phyloP scores from a whole-genome alignment of 1,140 invertebrate genomes.

The Diachasmimorpha longicaudata region DNA sequence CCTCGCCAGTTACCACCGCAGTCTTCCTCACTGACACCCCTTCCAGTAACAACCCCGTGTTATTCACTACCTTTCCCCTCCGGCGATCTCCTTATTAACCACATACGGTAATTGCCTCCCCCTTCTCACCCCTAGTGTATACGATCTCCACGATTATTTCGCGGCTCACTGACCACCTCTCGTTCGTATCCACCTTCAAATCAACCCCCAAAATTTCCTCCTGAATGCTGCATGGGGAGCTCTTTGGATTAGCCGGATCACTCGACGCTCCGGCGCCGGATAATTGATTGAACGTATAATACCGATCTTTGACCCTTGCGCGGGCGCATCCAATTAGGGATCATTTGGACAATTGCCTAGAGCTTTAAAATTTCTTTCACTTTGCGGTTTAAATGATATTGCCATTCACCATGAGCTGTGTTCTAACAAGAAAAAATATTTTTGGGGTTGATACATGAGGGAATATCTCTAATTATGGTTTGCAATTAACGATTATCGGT shows the following conservation, averaged over 20 bases:
- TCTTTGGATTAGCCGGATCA: conserved; percentile 49
- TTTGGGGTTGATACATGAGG: too few species aligned
- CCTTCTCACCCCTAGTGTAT: conserved; percentile 30
- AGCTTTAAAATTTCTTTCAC: not conserved
- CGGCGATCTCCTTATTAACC: conserved; percentile 52
- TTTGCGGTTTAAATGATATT: not conserved
- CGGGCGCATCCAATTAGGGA: not conserved
- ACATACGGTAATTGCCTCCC: conserved; percentile 45
- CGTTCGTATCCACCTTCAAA: not conserved
- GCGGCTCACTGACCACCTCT: conserved; percentile 36
- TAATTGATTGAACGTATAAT: conserved; percentile 36
- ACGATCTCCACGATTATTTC: conserved; percentile 46
- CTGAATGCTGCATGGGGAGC: not conserved
- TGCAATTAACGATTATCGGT: too few species aligned
- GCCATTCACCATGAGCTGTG: not conserved
- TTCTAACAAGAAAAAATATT: too few species aligned
- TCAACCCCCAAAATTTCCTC: not conserved
- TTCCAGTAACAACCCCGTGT: not conserved
- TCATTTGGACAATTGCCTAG: not conserved
- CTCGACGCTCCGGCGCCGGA: conserved; percentile 34
- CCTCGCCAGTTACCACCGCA: conserved; percentile 3
- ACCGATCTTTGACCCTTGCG: not conserved
- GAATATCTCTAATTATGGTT: too few species aligned
- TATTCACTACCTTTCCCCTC: not conserved
- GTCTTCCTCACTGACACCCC: not conserved